Evolutionary conservation across 2,888 invertebrate species (phyloP), one percentile per base, ranked within the genome.

Genomic region (Pristionchus mayeri): DNA sequence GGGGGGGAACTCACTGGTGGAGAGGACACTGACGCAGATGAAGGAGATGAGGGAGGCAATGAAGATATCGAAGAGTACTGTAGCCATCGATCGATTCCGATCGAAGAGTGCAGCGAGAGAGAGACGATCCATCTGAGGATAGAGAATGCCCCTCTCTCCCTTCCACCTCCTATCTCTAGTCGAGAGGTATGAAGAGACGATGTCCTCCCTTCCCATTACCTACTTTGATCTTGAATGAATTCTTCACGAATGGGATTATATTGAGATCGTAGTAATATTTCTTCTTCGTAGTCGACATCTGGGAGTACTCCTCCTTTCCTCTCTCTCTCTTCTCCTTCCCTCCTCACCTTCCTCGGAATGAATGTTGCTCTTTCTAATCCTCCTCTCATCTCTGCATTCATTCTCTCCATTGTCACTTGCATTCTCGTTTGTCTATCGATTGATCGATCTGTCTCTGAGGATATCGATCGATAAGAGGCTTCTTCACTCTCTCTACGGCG

Each of bases 101-200:
- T 99, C 99, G 89, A 99, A 95, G 24, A 98, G 94, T 1, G 98
- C 97, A 93, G 98, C 94, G 71, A 99, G 94, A 88, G 97, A 96
- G 81, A 99, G 94, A 75, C 99, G 95, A 93, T 99, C 98, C 95
- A 98, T 96, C 83, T 96, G 18, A 67, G 16, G 4, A 11, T n/a
- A 13, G 34, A 44, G 24, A 27, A 50, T 78, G 52, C n/a, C n/a
- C n/a, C n/a, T n/a, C n/a, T n/a, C n/a, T n/a, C n/a, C n/a, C n/a
- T n/a, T n/a, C n/a, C n/a, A n/a, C n/a, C n/a, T n/a, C n/a, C n/a
- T n/a, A n/a, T n/a, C n/a, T n/a, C n/a, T n/a, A 78, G 2, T 0
- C 27, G 57, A 37, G 24, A 37, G 34, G 27, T n/a, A 24, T 37
- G 1, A 40, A 37, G 3, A 3, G 13, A 30, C 2, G 34, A 1